Evolutionary conservation across 2,797 vertebrate genomes (phyloP), one percentile per base, ranked within the genome.

Genomic region (Pristis pectinata): DNA sequence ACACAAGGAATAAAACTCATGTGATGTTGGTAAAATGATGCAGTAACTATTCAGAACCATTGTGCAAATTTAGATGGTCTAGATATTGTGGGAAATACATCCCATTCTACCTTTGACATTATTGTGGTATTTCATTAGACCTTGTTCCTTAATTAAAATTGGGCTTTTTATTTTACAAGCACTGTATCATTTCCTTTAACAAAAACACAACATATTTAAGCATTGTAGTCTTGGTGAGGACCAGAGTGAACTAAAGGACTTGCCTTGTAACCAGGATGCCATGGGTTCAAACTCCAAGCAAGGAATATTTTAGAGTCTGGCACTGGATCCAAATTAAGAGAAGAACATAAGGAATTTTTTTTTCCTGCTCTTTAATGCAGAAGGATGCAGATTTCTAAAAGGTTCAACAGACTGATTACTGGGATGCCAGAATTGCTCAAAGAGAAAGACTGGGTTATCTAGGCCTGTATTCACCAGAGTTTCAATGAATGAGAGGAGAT

Each of bases 141-240:
- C 27, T 9, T 53, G 44, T 53, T 93, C 92, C 44, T 53, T 74
- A 93, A 93, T 53, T 70, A 74, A 49, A 34, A 93, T 1, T 15
- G 27, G 27, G 44, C 13, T 67, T 93, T 61, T 70, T 93, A 93
- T 93, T 61, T 93, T 93, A 93, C 13, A 70, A 93, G n/a, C 22
- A 37, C 41, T 93, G 30, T 34, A n/a, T 87, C n/a, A 82, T 49
- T 49, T 17, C 11, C 53, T 83, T 53, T 27, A 70, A 19, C 2
- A 70, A 83, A 27, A 83, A 53, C 27, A 30, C 1, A 27, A 34
- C 27, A 53, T 0, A 85, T n/a, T 15, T 85, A 85, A 24, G 34
- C 56, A 34, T 87, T 56, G 5, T 10, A 87, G 83, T 30, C 53
- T 59, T 59, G 24, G 13, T 56, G 11, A 17, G 30, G 30, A 11